A percentile compares a stretch with the other conserved stretches of the same genome.
phyloP scores from a whole-genome alignment of 2,113 vertebrate genomes.

The Cranoglanis bouderius region DNA sequence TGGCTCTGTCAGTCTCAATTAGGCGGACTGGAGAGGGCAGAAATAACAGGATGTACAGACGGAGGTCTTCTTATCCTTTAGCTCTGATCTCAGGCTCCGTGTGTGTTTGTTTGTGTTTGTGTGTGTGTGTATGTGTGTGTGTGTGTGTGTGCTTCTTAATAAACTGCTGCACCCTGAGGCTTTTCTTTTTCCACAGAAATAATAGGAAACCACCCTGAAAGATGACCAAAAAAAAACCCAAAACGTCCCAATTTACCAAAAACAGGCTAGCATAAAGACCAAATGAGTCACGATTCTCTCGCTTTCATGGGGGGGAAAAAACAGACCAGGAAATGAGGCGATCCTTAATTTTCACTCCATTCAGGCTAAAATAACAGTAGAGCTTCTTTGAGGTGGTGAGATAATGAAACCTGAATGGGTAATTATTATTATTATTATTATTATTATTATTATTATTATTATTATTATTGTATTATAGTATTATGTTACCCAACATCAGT shows the following conservation, averaged over 20 bases:
- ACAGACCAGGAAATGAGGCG: background rate
- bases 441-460: background rate
- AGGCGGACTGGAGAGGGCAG: conserved; percentile 20
- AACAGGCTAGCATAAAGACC: background rate
- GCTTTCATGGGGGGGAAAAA: background rate
- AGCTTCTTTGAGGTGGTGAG: background rate
- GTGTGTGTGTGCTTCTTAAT: conserved; percentile 36
- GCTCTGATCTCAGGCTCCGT: background rate
- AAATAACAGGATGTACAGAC: conserved; percentile 47
- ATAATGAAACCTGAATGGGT: background rate
- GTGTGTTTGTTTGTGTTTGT: conserved; percentile 14
- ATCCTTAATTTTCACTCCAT: background rate
- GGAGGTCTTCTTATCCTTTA: background rate
- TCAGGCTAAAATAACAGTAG: background rate
- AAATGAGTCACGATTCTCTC: conserved; percentile 8
- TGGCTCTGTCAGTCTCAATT: conserved; percentile 53
- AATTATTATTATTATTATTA: background rate
- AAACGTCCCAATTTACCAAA: conserved; percentile 3
- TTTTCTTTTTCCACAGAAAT: conserved; percentile 43
- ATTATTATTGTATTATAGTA: background rate
- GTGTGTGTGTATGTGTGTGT: background rate
- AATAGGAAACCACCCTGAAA: background rate
- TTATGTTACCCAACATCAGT: background rate
- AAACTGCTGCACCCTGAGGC: conserved; percentile 33
- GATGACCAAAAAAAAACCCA: conserved; percentile 26